Conservation (phyloP, 2,113 vertebrate genomes). For the Zosterops borbonicus region DNA sequence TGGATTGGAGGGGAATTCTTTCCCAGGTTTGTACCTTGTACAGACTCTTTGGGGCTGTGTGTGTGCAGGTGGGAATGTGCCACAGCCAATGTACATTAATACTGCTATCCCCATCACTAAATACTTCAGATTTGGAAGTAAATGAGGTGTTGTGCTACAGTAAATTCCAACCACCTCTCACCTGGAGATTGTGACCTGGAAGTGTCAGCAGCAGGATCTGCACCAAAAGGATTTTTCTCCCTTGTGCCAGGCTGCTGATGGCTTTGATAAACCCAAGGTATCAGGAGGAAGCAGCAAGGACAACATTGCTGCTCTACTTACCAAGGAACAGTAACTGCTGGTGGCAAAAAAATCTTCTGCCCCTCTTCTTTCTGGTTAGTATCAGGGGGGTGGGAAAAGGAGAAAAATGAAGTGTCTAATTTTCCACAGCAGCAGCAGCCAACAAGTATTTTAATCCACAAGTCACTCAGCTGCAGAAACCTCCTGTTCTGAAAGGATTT, state of each 20-base stretch:
- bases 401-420: neutral
- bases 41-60: neutral
- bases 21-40: neutral
- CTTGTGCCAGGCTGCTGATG: neutral
- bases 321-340: neutral
- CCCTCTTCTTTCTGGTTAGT: neutral
- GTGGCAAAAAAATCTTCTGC: constrained; percentile 13
- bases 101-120: neutral
- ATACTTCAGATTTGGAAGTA: neutral
- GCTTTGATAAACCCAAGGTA: neutral
- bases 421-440: neutral
- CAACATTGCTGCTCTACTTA: neutral
- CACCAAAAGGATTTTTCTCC: neutral
- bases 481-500: constrained; percentile 11
- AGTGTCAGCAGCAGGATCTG: neutral
- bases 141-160: neutral
- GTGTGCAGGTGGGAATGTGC: neutral
- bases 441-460: constrained; percentile 27
- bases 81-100: neutral
- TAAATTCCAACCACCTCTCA: neutral
- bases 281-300: neutral
- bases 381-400: neutral
- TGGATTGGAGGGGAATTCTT: neutral
- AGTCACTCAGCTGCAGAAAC: constrained; percentile 19
- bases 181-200: neutral